These are phyloP conservation scores for Amphiura filiformis DNA, from an alignment of 35 echinoderm and acorn worm genomes.

Conservation along the genomic window DNA sequence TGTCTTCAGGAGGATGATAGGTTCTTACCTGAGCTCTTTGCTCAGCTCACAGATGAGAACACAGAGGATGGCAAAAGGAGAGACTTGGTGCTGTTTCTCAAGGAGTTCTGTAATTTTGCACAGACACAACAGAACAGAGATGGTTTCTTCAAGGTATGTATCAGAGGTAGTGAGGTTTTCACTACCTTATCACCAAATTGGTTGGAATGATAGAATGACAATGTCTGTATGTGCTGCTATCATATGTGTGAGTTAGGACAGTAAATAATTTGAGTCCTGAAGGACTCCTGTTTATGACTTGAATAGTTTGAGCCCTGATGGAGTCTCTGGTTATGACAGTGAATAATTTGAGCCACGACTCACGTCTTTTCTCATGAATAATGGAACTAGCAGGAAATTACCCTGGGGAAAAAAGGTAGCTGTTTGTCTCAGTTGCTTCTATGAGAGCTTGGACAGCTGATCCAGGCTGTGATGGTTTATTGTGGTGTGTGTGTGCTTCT, in stretches of 20 bases:
- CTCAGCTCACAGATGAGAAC: constrained; percentile 86
- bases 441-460: too few species aligned
- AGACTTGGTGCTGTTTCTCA: constrained; percentile 94
- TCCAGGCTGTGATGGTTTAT: too few species aligned
- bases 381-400: too few species aligned
- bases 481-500: too few species aligned
- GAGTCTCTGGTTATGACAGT: too few species aligned
- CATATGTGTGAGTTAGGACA: too few species aligned
- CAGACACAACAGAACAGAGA: constrained; percentile 98
- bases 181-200: neutral
- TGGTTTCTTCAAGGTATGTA: constrained; percentile 89
- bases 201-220: neutral
- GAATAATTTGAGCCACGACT: too few species aligned
- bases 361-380: too few species aligned
- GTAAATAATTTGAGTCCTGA: too few species aligned
- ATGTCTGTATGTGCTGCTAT: neutral
- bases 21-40: constrained; percentile 95
- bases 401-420: too few species aligned
- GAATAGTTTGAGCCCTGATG: too few species aligned
- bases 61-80: constrained; percentile 83
- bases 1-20: constrained; percentile 98
- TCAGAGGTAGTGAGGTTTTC: neutral
- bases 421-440: too few species aligned
- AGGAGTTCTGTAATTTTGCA: constrained; percentile 98
- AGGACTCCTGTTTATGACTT: neutral